These are phyloP conservation scores for Xyrichtys novacula DNA, from an alignment of 2,797 vertebrate species.

Conservation along the genomic window DNA sequence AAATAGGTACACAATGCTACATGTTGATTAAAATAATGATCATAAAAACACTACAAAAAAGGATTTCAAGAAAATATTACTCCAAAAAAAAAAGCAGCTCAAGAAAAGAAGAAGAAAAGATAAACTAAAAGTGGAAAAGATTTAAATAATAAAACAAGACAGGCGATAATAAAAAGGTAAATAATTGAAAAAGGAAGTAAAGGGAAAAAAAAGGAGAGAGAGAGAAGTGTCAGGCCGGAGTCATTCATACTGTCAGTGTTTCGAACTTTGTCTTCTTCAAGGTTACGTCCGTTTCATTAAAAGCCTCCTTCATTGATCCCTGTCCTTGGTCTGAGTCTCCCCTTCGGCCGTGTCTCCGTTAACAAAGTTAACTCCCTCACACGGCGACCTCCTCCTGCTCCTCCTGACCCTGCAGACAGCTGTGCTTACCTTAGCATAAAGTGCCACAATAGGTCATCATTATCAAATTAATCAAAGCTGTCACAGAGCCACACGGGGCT, in stretches of 20 bases:
- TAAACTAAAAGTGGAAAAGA: not conserved
- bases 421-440: slow-evolving; percentile 86
- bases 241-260: not conserved
- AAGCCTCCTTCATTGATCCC: slow-evolving; percentile 76
- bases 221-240: not conserved
- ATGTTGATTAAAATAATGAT: too few species aligned
- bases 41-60: too few species aligned
- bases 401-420: slow-evolving; percentile 76
- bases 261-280: slow-evolving; percentile 74
- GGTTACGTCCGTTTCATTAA: slow-evolving; percentile 81
- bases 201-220: not conserved
- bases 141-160: not conserved
- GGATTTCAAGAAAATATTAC: too few species aligned
- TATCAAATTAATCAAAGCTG: slow-evolving; percentile 86
- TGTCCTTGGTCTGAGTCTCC: slow-evolving; percentile 77
- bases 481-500: slow-evolving; percentile 56
- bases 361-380: slow-evolving; percentile 83
- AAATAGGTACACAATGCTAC: too few species aligned
- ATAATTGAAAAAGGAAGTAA: not conserved
- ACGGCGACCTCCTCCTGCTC: slow-evolving; percentile 71
- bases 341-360: slow-evolving; percentile 75
- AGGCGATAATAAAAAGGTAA: not conserved
- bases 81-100: too few species aligned
- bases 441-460: slow-evolving; percentile 83
- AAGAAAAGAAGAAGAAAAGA: not conserved